These are phyloP conservation scores for Pseudococcus jackbeardsleyi DNA, from an alignment of 2,888 invertebrate genomes.

Conservation along the genomic window DNA sequence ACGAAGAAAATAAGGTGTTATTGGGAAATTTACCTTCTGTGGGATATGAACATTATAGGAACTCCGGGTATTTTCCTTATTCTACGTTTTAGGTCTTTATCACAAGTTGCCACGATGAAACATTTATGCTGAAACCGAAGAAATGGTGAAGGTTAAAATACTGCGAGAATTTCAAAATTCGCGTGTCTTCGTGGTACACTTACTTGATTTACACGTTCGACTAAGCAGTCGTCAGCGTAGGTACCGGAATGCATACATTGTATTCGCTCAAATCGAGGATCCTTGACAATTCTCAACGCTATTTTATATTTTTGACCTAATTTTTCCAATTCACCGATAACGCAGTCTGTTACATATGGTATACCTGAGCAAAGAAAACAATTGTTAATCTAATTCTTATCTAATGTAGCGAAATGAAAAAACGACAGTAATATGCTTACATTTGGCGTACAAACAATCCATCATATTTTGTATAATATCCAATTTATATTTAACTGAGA, in stretches of 20 bases:
- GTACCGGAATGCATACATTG: conserved; percentile 97
- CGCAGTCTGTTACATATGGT: conserved; percentile 98
- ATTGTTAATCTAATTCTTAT: too few species aligned
- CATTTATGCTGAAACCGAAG: conserved; percentile 87
- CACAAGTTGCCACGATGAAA: conserved; percentile 99
- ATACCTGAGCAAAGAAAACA: conserved; percentile 76
- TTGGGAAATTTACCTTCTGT: conserved; percentile 76
- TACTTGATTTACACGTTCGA: conserved; percentile 91
- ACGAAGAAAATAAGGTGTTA: neutral
- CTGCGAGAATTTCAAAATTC: neutral
- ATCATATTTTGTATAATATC: conserved; percentile 98
- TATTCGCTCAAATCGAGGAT: conserved; percentile 92
- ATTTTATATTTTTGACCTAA: conserved; percentile 94
- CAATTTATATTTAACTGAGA: conserved; percentile 96
- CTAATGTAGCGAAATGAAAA: too few species aligned
- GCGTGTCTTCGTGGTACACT: conserved; percentile 27
- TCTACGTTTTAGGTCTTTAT: conserved; percentile 94
- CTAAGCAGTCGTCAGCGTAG: conserved; percentile 98
- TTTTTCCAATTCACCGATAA: conserved; percentile 97
- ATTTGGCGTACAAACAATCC: conserved; percentile 98
- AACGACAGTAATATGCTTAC: conserved; percentile 70
- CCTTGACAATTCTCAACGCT: conserved; percentile 94
- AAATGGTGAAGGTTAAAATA: neutral
- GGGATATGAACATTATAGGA: conserved; percentile 97
- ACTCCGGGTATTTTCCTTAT: conserved; percentile 98